Conservation (phyloP, 2,888 invertebrate genomes). For the Erebia palarica region DNA sequence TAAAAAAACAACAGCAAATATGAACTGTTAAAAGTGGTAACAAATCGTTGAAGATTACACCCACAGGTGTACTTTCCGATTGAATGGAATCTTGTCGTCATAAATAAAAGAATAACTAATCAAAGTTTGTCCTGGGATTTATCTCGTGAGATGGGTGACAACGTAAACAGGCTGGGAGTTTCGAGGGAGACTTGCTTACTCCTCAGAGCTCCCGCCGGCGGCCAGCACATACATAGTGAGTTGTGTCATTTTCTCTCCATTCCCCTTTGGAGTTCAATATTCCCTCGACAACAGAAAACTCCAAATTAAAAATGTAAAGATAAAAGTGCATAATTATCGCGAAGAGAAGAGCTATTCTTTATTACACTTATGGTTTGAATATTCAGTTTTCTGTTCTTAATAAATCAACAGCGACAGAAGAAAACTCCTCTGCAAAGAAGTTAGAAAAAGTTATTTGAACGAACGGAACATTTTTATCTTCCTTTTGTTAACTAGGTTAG, state of each 20-base stretch:
- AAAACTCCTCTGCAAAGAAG: background rate
- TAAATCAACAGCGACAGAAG: no score
- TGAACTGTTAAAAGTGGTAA: conserved; percentile 20
- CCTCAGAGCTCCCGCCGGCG: conserved; percentile 45
- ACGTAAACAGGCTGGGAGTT: conserved; percentile 56
- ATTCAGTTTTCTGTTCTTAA: background rate
- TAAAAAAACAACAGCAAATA: conserved; percentile 30
- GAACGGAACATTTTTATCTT: background rate
- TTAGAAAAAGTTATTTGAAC: background rate
- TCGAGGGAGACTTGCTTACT: conserved; percentile 29
- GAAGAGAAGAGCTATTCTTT: background rate
- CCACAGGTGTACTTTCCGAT: conserved; percentile 39
- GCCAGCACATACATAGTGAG: conserved; percentile 63
- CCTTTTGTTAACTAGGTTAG: conserved; percentile 5
- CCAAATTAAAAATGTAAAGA: conserved; percentile 4
- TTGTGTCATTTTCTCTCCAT: conserved; percentile 63
- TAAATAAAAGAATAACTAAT: conserved; percentile 69
- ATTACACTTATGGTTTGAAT: background rate
- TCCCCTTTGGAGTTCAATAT: conserved; percentile 66
- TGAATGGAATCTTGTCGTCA: conserved; percentile 53
- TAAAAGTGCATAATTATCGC: conserved; percentile 5
- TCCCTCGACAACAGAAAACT: conserved; percentile 51
- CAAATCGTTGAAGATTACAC: conserved; percentile 29
- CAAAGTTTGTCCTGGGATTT: conserved; percentile 63
- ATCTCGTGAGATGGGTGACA: conserved; percentile 58